Evolutionary conservation across 2,888 invertebrate genomes (phyloP).

Genomic region (Mactromeris polynyma): DNA sequence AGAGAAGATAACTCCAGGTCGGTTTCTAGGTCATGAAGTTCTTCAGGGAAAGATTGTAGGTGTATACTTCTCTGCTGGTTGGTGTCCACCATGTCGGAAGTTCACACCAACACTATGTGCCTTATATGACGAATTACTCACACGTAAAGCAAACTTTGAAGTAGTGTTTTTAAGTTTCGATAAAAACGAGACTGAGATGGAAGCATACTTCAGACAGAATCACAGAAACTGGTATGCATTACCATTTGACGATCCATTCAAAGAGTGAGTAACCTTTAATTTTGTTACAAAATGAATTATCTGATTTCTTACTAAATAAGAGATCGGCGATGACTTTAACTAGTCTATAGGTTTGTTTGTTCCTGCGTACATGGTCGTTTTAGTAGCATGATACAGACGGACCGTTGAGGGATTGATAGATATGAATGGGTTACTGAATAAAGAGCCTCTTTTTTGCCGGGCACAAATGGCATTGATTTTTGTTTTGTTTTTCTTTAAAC

Average conservation of each 20-base stretch:
- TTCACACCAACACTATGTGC: constrained; percentile 77
- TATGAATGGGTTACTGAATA: no score
- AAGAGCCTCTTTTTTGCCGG: no score
- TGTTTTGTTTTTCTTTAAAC: no score
- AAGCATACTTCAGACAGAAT: constrained; percentile 73
- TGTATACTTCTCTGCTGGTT: constrained; percentile 82
- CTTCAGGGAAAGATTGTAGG: constrained; percentile 77
- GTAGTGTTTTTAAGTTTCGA: constrained; percentile 82
- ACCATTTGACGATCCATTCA: constrained; percentile 74
- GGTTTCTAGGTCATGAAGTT: constrained; percentile 68
- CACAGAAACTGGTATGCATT: constrained; percentile 81
- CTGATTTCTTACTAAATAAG: no score
- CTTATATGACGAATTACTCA: constrained; percentile 73
- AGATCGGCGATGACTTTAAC: no score
- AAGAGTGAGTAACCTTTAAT: constrained; percentile 75
- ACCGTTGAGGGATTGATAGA: no score
- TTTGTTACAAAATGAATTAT: neutral
- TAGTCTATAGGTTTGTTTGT: no score
- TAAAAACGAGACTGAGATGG: constrained; percentile 77
- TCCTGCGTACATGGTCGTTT: neutral
- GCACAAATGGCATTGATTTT: no score
- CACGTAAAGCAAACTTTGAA: constrained; percentile 75
- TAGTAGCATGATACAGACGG: no score
- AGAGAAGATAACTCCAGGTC: constrained; percentile 59
- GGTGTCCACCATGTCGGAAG: constrained; percentile 82